Base-by-base conservation (phyloP, 2,113 vertebrate species). In the Phylloscopus trochilus region DNA sequence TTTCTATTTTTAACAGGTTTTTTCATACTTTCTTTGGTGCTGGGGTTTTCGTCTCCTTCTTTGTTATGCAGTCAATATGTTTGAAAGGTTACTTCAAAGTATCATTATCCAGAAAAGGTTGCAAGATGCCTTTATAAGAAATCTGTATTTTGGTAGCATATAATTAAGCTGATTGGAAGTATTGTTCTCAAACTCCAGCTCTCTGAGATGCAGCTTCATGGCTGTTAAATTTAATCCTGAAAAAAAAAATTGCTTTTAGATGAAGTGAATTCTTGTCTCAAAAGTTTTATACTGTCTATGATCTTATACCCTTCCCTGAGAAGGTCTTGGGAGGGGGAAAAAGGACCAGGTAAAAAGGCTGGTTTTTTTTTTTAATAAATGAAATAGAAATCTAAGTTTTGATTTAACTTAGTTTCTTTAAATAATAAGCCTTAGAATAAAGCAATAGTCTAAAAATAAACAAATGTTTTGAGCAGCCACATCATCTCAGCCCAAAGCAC, bases 151-250 rank as follows among this genome's bases (percentile, higher is more conserved):
- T 70, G 20, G n/a, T 60, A 78, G 47, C 23, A n/a, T 67, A 49
- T 87, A 90, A 95, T 93, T 94, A 96, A 33, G 19, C 19, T 95
- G 88, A 95, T 80, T 94, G 53, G 60, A 95, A 90, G 47, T 52
- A 81, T 60, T 73, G 52, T 60, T 95, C 35, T 56, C 37, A 77
- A 39, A 66, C 7, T 16, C 13, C 49, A 52, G 28, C 8, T 63
- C 53, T 88, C 28, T 23, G 53, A 87, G 83, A 77, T 93, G 23
- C 56, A 88, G 39, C 75, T 87, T 56, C 31, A 33, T 58, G 51
- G 13, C 12, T 92, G 77, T 80, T 66, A 91, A n/a, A 66, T 90
- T 92, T 53, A 3, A 8, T 90, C 31, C 35, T 26, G 51, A 59
- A 41, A 83, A 69, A 41, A 83, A 64, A 72, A 52, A 14, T 13